These are phyloP conservation scores for Tetrax tetrax DNA, from an alignment of 2,113 vertebrate species.

Conservation along the genomic window DNA sequence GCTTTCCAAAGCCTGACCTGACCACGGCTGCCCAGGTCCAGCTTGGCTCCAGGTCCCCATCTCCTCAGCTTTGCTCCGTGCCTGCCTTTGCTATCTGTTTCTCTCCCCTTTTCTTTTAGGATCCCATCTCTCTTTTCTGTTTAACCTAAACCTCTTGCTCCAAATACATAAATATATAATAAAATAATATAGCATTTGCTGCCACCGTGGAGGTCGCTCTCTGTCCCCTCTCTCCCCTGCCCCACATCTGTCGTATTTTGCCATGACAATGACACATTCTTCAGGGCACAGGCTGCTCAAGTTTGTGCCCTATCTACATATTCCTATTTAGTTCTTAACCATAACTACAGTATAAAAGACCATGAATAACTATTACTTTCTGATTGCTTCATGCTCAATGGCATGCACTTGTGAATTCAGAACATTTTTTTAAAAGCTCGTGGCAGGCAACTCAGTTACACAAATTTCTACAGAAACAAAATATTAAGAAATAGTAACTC, in stretches of 20 bases:
- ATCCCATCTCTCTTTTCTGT: neutral
- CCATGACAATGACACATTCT: neutral
- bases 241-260: neutral
- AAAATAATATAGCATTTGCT: neutral
- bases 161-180: neutral
- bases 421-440: neutral
- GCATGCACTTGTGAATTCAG: neutral
- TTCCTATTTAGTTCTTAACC: neutral
- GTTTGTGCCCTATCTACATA: neutral
- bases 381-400: neutral
- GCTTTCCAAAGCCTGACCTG: neutral
- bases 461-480: neutral
- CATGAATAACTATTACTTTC: neutral
- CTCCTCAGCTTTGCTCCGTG: neutral
- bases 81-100: neutral
- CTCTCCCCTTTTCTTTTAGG: neutral
- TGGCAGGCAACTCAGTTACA: neutral
- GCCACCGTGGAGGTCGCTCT: neutral
- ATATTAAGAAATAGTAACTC: neutral
- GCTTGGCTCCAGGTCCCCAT: neutral
- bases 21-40: neutral
- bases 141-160: neutral
- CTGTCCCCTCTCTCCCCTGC: neutral
- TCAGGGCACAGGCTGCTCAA: neutral
- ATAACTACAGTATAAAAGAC: neutral